Evolutionary conservation across 2,113 vertebrate genomes (phyloP).

Genomic region (Tonatia bakeri): DNA sequence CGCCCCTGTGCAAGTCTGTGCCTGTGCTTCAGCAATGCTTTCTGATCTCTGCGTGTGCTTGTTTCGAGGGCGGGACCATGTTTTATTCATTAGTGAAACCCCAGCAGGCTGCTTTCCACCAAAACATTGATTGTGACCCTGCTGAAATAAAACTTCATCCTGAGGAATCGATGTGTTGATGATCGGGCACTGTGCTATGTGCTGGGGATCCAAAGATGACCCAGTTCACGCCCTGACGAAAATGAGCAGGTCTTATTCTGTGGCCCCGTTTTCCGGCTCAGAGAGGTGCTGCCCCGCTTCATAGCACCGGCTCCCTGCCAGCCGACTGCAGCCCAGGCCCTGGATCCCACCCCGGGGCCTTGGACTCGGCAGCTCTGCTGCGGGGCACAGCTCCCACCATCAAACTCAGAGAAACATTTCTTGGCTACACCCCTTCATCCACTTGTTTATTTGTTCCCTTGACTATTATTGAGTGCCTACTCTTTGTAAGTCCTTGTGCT

Average conservation of each 20-base stretch:
- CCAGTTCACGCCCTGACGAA: background rate
- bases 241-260: background rate
- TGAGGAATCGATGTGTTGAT: background rate
- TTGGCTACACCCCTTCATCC: background rate
- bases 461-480: background rate
- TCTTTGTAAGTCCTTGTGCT: background rate
- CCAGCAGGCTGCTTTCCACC: background rate
- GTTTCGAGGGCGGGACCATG: background rate
- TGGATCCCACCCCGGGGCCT: background rate
- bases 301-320: background rate
- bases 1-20: background rate
- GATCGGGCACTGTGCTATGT: background rate
- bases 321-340: fast-evolving
- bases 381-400: background rate
- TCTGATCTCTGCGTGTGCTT: background rate
- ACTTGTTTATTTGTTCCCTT: background rate
- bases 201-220: background rate
- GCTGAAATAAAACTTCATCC: background rate
- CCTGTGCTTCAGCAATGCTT: background rate
- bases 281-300: background rate
- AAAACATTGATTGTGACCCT: background rate
- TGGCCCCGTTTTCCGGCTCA: background rate
- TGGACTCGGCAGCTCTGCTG: background rate
- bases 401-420: background rate
- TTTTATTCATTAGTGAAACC: background rate